Base-by-base conservation (phyloP, 2,113 vertebrate species). In the Tragulus kanchil region DNA sequence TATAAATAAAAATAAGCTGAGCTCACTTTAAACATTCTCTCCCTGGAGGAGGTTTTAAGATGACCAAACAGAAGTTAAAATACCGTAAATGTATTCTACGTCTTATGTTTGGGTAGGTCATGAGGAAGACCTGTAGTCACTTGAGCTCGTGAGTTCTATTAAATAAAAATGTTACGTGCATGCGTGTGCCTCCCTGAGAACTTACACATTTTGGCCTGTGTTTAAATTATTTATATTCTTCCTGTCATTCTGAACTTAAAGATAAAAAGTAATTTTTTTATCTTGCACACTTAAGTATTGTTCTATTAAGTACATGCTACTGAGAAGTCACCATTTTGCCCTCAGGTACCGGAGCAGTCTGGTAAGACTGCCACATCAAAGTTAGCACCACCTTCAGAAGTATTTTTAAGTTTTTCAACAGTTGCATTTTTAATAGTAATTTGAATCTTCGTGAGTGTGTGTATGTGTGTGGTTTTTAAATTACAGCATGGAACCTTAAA, bases 391-490 rank as follows among this genome's bases (percentile, higher is more conserved):
- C 98, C 98, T 98, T 95, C 96, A 96, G 21, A 96, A 98, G 92
- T 97, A 89, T 98, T 98, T 97, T 98, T 97, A 97, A 97, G 98
- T 98, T 97, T 95, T 97, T 98, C 96, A n/a, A 5, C 97, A 98
- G 95, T 97, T 93, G 26, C 79, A 26, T 98, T 98, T 98, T 98
- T 98, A 98, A 96, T 94, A 98, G 95, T 90, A 97, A 97, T 95
- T 95, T 95, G 17, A 97, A 92, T 85, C 91, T 98, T 88, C 54
- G 71, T n/a, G 26, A 69, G 7, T 56, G 14, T 36, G 8, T 61
- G 28, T 67, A 90, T 96, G 97, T 97, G 95, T 98, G 98, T 98
- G 98, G 97, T 97, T 98, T 98, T 97, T 95, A 98, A 98, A 98
- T 98, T 98, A 98, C 0, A 97, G 93, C 97, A 97, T 96, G 93